Percentiles rank a stretch among this genome's conserved stretches.
These are phyloP conservation scores for Sebastes schlegelii DNA, from an alignment of 2,113 vertebrate genomes.

Conservation along the genomic window DNA sequence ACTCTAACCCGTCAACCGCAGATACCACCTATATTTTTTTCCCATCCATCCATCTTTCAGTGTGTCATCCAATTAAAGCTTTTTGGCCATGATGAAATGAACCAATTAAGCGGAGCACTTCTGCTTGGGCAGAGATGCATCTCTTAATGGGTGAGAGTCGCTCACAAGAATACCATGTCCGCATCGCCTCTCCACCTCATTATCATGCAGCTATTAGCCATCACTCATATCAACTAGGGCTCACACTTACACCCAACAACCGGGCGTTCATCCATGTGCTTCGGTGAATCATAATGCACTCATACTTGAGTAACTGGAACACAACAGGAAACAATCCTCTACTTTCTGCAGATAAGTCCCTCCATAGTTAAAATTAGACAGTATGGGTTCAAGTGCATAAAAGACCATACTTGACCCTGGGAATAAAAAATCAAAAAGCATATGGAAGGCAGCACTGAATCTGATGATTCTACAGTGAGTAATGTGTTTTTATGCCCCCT, in stretches of 20 bases:
- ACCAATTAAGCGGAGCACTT: constrained; percentile 77
- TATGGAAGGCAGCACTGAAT: neutral
- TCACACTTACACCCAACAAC: constrained; percentile 49
- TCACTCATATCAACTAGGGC: constrained; percentile 61
- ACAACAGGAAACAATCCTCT: constrained; percentile 29
- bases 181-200: constrained; percentile 61
- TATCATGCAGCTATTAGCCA: constrained; percentile 70
- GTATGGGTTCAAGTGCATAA: constrained; percentile 22
- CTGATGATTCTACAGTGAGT: neutral
- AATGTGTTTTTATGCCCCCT: neutral
- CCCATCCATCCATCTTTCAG: constrained; percentile 63
- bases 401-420: constrained; percentile 15
- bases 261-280: constrained; percentile 57
- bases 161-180: constrained; percentile 57
- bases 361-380: constrained; percentile 41
- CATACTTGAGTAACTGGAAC: constrained; percentile 54
- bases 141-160: constrained; percentile 66
- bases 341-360: neutral
- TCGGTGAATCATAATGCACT: constrained; percentile 66
- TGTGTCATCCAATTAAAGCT: constrained; percentile 76
- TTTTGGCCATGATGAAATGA: constrained; percentile 73
- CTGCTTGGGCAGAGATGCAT: constrained; percentile 68
- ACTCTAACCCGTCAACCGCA: constrained; percentile 4
- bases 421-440: constrained; percentile 16
- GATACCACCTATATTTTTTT: constrained; percentile 24